These are phyloP conservation scores for Maniola hyperantus DNA, from an alignment of 2,888 invertebrate genomes.

Conservation along the genomic window DNA sequence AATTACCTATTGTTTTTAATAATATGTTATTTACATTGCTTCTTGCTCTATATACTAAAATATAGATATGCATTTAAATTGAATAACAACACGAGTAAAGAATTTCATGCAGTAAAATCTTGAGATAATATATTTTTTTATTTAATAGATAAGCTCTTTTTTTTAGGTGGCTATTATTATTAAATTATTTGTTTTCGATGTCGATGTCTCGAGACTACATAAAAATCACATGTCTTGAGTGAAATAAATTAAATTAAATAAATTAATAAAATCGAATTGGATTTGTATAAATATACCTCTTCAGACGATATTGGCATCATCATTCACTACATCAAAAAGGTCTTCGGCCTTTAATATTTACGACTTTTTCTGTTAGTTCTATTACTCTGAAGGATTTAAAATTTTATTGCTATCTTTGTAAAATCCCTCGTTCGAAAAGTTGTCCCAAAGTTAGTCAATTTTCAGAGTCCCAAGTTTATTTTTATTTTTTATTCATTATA, in stretches of 20 bases:
- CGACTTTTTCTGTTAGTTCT: not conserved
- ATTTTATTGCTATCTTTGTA: not conserved
- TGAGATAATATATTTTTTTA: no score
- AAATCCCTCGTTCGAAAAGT: not conserved
- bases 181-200: not conserved
- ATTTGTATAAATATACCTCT: not conserved
- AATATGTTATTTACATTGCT: no score
- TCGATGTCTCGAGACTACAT: not conserved
- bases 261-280: not conserved
- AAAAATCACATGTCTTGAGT: not conserved
- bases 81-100: no score
- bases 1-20: no score
- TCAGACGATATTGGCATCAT: not conserved
- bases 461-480: no score
- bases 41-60: no score
- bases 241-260: not conserved
- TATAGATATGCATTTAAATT: no score
- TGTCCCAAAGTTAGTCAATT: not conserved
- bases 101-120: no score
- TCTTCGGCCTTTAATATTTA: not conserved
- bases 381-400: not conserved
- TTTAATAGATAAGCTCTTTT: no score
- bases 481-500: no score
- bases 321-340: not conserved
- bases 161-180: no score